Conservation (phyloP, 2,888 invertebrate genomes). For the Eilema griseolum region DNA sequence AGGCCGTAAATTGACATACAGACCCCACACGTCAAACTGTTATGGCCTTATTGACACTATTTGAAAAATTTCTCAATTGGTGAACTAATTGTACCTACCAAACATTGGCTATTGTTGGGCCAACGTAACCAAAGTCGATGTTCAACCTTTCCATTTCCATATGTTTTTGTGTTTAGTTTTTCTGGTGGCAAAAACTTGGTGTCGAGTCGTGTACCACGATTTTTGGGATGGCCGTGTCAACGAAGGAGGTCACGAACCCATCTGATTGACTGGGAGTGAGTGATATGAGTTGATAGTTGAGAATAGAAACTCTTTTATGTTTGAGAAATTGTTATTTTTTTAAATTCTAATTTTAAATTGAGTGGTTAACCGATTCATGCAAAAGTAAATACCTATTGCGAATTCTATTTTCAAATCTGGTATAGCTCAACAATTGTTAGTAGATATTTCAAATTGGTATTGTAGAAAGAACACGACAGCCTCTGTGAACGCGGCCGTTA, state of each 20-base stretch:
- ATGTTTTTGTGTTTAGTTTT: conserved; percentile 16
- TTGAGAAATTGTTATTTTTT: neutral
- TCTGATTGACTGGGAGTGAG: conserved; percentile 14
- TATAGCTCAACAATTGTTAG: no score
- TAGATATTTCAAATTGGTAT: no score
- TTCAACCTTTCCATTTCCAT: conserved; percentile 9
- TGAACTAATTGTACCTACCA: neutral
- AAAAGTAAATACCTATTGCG: neutral
- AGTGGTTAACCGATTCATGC: neutral
- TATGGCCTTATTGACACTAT: neutral
- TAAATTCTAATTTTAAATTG: neutral
- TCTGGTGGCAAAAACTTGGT: conserved; percentile 36
- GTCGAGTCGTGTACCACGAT: conserved; percentile 47
- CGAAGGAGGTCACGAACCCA: conserved; percentile 44
- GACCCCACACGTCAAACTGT: no score
- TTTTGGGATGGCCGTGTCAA: conserved; percentile 46
- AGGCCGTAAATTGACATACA: no score
- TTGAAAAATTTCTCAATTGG: neutral
- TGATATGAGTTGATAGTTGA: conserved; percentile 26
- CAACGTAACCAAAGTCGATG: neutral
- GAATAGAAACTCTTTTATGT: neutral
- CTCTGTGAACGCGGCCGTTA: no score
- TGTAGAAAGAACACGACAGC: no score
- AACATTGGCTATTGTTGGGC: neutral
- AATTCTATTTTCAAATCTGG: neutral